Evolutionary conservation across 2,888 invertebrate genomes (phyloP), one percentile per base, ranked within the genome.

Genomic region (Tholera decimalis): DNA sequence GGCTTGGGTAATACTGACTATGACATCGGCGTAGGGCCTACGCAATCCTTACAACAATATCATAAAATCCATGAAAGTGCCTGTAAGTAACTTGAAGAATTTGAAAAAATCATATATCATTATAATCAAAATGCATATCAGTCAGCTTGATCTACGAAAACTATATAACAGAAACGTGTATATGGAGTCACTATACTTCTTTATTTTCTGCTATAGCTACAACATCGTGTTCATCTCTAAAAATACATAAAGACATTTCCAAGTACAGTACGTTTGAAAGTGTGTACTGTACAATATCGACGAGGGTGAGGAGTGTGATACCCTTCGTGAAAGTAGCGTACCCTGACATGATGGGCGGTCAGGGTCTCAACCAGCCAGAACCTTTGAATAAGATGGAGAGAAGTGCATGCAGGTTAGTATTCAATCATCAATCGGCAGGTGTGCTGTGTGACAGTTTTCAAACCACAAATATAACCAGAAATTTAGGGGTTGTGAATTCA

Each of bases 321-420:
- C 96, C 96, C 7, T 97, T 97, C 88, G 96, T 97, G 35, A 98
- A 97, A 91, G 96, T 97, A 6, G 97, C 97, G 0, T 97, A 97
- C 88, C 98, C 98, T 20, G 98, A 98, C 82, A 93, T 97, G 91
- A 93, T 96, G 77, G 97, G 97, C 0, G 97, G 96, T 0, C 92
- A 96, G 56, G 93, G 96, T 22, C 87, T 91, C 0, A 94, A 92
- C 50, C 90, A 92, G n/a, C 94, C 96, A 0, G 97, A 97, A 84
- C 96, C 96, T 1, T 89, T 97, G 20, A 96, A 97, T 77, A 92
- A 93, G 82, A 94, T 93, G 92, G 95, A 96, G 76, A 85, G 94
- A 61, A 88, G 89, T 56, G 93, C 95, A 22, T 95, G 94, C 89
- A 93, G 96, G 96, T 95, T 80, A 58, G 56, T 66, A 33, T 37